phyloP scores from a whole-genome alignment of 92 coral and sea anemone genomes.

The Porites evermanni region DNA sequence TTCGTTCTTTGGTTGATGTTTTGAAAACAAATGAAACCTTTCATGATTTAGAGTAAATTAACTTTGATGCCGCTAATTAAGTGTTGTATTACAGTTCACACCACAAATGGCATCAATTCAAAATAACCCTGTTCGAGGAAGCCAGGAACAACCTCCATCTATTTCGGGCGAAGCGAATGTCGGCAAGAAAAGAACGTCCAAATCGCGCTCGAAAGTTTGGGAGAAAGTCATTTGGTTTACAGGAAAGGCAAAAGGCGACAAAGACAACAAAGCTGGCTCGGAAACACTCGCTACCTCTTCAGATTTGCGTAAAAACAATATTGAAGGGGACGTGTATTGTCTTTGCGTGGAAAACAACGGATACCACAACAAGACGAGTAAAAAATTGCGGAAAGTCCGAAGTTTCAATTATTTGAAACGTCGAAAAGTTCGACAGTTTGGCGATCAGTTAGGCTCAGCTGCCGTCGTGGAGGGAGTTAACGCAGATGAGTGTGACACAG shows the following conservation, averaged over 20 bases:
- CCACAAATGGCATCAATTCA: conserved; percentile 12
- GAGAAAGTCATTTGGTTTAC: conserved; percentile 97
- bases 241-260: conserved; percentile 68
- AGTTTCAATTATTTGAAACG: conserved; percentile 75
- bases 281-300: conserved; percentile 8
- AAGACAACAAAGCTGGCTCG: conserved; percentile 57
- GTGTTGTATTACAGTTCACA: not conserved
- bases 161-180: conserved; percentile 1
- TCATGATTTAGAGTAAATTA: conserved; percentile 1
- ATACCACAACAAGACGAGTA: conserved; percentile 5
- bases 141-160: not conserved
- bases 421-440: conserved; percentile 63
- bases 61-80: not conserved
- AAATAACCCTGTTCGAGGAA: conserved; percentile 7
- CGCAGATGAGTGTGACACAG: conserved; percentile 68
- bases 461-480: conserved; percentile 40
- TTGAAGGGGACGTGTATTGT: not conserved
- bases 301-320: not conserved
- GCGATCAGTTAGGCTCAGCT: conserved; percentile 28
- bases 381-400: conserved; percentile 61
- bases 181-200: conserved; percentile 66
- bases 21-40: conserved; percentile 13
- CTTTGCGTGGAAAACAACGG: conserved; percentile 1
- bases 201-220: conserved; percentile 91
- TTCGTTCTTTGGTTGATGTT: not conserved